Percentiles rank a stretch among this genome's conserved stretches.
These are phyloP conservation scores for Pollenia angustigena DNA, from an alignment of 2,888 invertebrate species.

Conservation along the genomic window DNA sequence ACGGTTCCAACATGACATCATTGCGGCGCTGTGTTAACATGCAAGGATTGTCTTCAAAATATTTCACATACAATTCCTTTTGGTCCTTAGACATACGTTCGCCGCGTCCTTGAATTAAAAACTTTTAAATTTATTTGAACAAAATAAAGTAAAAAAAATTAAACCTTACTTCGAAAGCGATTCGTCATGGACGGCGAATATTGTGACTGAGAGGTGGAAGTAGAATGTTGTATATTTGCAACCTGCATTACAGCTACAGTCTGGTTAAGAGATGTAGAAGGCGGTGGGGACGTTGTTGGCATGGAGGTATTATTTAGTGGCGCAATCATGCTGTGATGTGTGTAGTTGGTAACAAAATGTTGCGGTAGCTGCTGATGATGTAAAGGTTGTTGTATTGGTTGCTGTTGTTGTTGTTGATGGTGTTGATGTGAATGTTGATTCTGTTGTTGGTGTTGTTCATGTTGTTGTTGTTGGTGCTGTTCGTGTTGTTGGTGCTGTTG, in stretches of 20 bases:
- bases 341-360: constrained; percentile 66
- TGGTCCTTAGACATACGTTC: constrained; percentile 82
- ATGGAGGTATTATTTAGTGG: constrained; percentile 58
- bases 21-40: constrained; percentile 81
- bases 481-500: constrained; percentile 72
- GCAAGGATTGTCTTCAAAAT: constrained; percentile 81
- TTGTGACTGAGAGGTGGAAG: constrained; percentile 75
- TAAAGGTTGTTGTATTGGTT: constrained; percentile 75
- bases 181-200: constrained; percentile 80
- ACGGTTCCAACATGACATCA: constrained; percentile 79
- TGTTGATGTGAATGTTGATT: constrained; percentile 68
- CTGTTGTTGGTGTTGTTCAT: constrained; percentile 68
- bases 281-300: constrained; percentile 46
- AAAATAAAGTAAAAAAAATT: neutral
- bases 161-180: constrained; percentile 78
- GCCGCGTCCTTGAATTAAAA: constrained; percentile 78
- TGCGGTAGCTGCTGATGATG: constrained; percentile 72
- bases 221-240: constrained; percentile 75
- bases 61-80: constrained; percentile 81
- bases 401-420: constrained; percentile 75
- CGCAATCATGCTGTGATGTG: constrained; percentile 62
- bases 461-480: constrained; percentile 76
- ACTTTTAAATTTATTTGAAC: neutral
- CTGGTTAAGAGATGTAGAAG: constrained; percentile 31
- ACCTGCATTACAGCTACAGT: constrained; percentile 47